Percentiles rank a stretch among this genome's conserved stretches.
Conservation (phyloP, 1,140 invertebrate species). For the Araneus ventricosus region DNA sequence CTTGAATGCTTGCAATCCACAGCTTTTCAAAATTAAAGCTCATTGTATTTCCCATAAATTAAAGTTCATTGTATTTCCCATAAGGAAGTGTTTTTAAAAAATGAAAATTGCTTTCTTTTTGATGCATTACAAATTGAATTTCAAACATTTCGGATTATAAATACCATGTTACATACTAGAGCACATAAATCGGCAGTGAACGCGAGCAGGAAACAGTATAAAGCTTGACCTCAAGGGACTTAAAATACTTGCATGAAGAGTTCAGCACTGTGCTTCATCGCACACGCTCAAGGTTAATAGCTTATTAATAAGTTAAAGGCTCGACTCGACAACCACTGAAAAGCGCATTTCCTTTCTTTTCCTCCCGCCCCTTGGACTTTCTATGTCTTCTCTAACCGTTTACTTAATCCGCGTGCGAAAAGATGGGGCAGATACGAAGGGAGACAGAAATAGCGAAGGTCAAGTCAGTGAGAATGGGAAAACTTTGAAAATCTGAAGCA, state of each 20-base stretch:
- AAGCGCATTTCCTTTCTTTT: conserved; percentile 32
- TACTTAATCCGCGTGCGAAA: background rate
- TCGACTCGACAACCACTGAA: background rate
- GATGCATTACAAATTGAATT: too few relatives aligned
- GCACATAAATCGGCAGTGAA: background rate
- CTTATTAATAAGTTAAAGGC: conserved; percentile 49
- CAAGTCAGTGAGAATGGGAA: background rate
- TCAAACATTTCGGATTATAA: too few relatives aligned
- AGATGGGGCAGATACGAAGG: background rate
- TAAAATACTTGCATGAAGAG: background rate
- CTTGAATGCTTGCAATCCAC: too few relatives aligned
- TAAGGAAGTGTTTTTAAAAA: too few relatives aligned
- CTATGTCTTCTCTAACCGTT: background rate
- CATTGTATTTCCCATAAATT: too few relatives aligned
- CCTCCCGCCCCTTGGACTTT: background rate
- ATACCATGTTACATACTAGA: background rate
- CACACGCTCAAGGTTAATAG: conserved; percentile 52
- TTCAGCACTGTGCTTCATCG: background rate
- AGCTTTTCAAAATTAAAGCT: too few relatives aligned
- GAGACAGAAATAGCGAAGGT: background rate
- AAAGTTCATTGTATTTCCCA: too few relatives aligned
- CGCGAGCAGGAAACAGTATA: background rate
- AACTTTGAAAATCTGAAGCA: too few relatives aligned
- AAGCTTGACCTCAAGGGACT: conserved; percentile 27
- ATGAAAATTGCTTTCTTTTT: too few relatives aligned